Percentiles rank a stretch among this genome's conserved stretches.
Conservation (phyloP, 2,888 invertebrate species). For the Serripes groenlandicus region DNA sequence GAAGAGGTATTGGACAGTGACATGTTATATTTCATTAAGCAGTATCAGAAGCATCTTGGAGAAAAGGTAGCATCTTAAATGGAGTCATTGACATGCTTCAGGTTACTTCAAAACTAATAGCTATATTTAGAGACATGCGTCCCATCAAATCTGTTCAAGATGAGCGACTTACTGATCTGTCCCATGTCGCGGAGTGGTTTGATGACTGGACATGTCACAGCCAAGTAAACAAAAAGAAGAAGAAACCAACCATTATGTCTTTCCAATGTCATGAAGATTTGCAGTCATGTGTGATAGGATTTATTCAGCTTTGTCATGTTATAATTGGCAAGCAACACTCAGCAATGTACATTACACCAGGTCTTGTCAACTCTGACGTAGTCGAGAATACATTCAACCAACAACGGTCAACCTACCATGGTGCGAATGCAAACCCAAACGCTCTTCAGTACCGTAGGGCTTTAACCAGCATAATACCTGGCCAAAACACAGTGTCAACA, state of each 20-base stretch:
- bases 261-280: conserved; percentile 38
- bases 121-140: conserved; percentile 35
- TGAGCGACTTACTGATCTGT: conserved; percentile 1
- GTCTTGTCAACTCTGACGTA: conserved; percentile 31
- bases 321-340: background rate
- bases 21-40: conserved; percentile 57
- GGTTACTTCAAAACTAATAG: conserved; percentile 17
- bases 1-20: conserved; percentile 63
- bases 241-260: conserved; percentile 23
- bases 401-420: conserved; percentile 35
- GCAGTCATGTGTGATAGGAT: conserved; percentile 11
- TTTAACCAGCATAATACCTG: conserved; percentile 30
- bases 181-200: conserved; percentile 27
- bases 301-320: conserved; percentile 1
- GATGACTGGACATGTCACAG: conserved; percentile 7
- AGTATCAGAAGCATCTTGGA: conserved; percentile 38
- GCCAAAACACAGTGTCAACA: conserved; percentile 20
- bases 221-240: background rate
- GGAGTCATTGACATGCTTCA: conserved; percentile 37
- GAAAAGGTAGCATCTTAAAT: conserved; percentile 39
- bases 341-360: conserved; percentile 20
- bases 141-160: conserved; percentile 25
- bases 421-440: conserved; percentile 41
- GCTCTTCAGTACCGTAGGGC: conserved; percentile 24
- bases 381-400: conserved; percentile 41